Evolutionary conservation across 2,888 invertebrate species (phyloP), one percentile per base, ranked within the genome.

Genomic region (Pediacus dermestoides): DNA sequence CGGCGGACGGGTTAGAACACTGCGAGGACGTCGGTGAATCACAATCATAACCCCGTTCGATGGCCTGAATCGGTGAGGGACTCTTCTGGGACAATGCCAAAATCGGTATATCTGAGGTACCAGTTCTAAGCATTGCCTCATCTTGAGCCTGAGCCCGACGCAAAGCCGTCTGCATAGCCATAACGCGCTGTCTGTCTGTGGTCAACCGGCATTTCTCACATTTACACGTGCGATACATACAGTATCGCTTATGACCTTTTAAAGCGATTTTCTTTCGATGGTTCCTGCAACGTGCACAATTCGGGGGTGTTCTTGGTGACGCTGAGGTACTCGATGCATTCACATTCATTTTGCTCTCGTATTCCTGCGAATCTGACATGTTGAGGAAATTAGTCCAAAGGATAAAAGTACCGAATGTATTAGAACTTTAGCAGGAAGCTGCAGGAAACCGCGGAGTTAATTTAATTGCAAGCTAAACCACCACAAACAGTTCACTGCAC

Each of bases 211-310:
- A 94, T 71, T 88, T 88, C 51, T 85, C 82, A 70, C 94, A 94
- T 44, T 74, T 78, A 71, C 93, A 93, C 63, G 80, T 76, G 48
- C 88, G 82, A 71, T 77, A 92, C 60, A 81, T 80, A 76, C 94
- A 95, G 71, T 90, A 91, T 16, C 90, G 78, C 68, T 94, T 94
- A 74, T 94, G 94, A 9, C 90, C 92, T 70, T 90, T 91, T 48
- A 93, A 76, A 68, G 83, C 82, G 52, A 89, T 84, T 67, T 88
- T 88, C 61, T 88, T 75, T n/a, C 85, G 80, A 70, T 94, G 94
- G 74, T 93, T 93, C 43, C 90, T 78, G 70, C 94, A 94, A 15
- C 92, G 82, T 27, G 91, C 91, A 70, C 93, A 94, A 71, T 90
- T 92, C 10, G 92, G 92, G 4, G 89, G 88, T 46, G 88, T 88